These are phyloP conservation scores for Vanacampus margaritifer DNA, from an alignment of 2,113 vertebrate species.

Conservation along the genomic window DNA sequence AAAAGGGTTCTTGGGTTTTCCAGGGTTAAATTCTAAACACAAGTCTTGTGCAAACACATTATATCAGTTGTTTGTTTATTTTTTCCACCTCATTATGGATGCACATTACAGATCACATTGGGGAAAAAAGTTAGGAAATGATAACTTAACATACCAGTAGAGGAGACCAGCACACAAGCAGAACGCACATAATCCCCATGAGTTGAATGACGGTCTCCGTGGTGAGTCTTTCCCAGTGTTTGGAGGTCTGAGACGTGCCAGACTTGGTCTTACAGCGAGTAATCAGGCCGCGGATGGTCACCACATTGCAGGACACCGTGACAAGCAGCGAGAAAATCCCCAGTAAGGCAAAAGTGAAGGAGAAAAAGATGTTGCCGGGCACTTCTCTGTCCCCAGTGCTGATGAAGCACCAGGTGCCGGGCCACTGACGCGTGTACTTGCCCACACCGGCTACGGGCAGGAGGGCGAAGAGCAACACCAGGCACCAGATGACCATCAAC, in stretches of 20 bases:
- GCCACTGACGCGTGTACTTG: slow-evolving; percentile 87
- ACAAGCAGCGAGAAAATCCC: slow-evolving; percentile 83
- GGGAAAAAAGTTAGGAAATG: too few relatives aligned
- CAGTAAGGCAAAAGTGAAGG: slow-evolving; percentile 80
- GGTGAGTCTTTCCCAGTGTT: slow-evolving; percentile 88
- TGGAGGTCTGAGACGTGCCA: slow-evolving; percentile 68
- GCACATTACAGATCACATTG: too few relatives aligned
- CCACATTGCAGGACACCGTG: slow-evolving; percentile 85
- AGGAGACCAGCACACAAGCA: slow-evolving; percentile 89
- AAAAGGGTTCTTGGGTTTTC: too few relatives aligned
- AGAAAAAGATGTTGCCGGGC: slow-evolving; percentile 77
- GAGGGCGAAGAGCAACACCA: slow-evolving; percentile 79
- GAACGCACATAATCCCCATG: slow-evolving; percentile 92
- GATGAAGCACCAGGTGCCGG: slow-evolving; percentile 97
- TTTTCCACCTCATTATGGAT: too few relatives aligned
- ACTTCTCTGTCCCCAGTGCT: slow-evolving; percentile 65
- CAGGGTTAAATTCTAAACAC: too few relatives aligned
- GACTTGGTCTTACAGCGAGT: slow-evolving; percentile 80
- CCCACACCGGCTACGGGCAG: slow-evolving; percentile 84
- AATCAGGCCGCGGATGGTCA: slow-evolving; percentile 85
- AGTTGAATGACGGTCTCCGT: slow-evolving; percentile 91
- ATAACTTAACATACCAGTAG: slow-evolving; percentile 82
- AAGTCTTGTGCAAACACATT: too few relatives aligned
- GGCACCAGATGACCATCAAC: slow-evolving; percentile 77
- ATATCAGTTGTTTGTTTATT: too few relatives aligned